Base-by-base conservation (phyloP, 2,888 invertebrate genomes). In the Elegia similella region DNA sequence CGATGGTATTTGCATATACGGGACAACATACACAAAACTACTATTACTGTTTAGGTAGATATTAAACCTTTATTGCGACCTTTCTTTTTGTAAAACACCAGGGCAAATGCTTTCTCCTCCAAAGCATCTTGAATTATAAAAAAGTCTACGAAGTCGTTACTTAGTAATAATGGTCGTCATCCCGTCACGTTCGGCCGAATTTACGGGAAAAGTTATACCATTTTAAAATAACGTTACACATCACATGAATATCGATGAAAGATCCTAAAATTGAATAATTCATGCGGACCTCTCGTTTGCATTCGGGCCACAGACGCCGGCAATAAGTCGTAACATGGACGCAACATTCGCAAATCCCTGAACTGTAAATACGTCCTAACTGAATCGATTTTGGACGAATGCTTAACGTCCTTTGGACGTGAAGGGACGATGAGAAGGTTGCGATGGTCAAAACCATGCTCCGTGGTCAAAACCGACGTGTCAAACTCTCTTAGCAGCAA, bases 211-310 rank as follows among this genome's bases (percentile, higher is more conserved):
- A 15, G 54, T 62, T 63, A 57, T 59, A 57, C 62, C 58, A 67
- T 62, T 70, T 62, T 60, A 65, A 66, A 67, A 73, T 67, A 66
- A 69, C 65, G 62, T 64, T 66, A 63, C 65, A 56, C 54, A 61
- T 65, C 67, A 63, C 73, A 77, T 78, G 77, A 77, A 78, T 76
- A 78, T 77, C 75, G 77, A 78, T 77, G 77, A 71, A 73, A 67
- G 71, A 68, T 68, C 66, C 63, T 62, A 53, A 61, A 52, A 67
- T 72, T 78, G 78, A 78, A 78, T 78, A 70, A 78, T 78, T 78
- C 78, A 78, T 77, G 65, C 61, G 67, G 63, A 57, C 60, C 67
- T 69, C 67, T 74, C 72, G 72, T 76, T 77, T 75, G 76, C 77
- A 77, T 77, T 74, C 75, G 71, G 70, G 76, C 71, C 69, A 68